Conservation (phyloP, 2,113 vertebrate genomes). For the Phycodurus eques region DNA sequence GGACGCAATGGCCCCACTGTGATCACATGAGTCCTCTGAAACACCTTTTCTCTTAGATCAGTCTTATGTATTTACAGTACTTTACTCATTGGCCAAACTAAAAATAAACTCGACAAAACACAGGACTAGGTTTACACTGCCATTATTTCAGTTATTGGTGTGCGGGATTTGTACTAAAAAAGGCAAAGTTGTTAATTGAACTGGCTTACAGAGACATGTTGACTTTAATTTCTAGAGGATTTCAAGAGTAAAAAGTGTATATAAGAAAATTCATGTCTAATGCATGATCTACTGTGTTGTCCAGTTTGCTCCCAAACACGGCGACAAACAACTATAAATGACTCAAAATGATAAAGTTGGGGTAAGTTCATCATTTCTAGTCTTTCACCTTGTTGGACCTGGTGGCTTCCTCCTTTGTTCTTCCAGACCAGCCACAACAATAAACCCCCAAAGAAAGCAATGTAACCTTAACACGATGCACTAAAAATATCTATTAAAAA, state of each 20-base stretch:
- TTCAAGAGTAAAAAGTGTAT: background rate
- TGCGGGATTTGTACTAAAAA: background rate
- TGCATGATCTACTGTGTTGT: conserved; percentile 9
- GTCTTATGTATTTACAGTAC: conserved; percentile 20
- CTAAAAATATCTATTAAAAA: conserved; percentile 13
- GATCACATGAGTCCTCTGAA: conserved; percentile 82
- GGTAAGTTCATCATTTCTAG: conserved; percentile 19
- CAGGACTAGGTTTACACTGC: background rate
- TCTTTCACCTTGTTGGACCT: conserved; percentile 17
- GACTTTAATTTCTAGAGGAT: background rate
- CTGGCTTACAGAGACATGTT: conserved; percentile 10
- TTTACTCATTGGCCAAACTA: conserved; percentile 15
- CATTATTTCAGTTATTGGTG: background rate
- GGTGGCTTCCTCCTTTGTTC: conserved; percentile 40
- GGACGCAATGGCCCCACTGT: conserved; percentile 88
- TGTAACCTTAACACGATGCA: conserved; percentile 19
- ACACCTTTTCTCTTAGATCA: background rate
- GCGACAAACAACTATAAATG: conserved; percentile 11
- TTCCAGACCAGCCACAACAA: conserved; percentile 31
- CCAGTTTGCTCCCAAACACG: conserved; percentile 22
- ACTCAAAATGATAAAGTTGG: conserved; percentile 19
- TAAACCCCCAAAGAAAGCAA: conserved; percentile 14
- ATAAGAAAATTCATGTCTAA: background rate
- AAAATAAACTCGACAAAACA: conserved; percentile 28
- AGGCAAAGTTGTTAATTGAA: background rate